These are phyloP conservation scores for Megalurothrips usitatus DNA, from an alignment of 2,888 invertebrate genomes.

Conservation along the genomic window DNA sequence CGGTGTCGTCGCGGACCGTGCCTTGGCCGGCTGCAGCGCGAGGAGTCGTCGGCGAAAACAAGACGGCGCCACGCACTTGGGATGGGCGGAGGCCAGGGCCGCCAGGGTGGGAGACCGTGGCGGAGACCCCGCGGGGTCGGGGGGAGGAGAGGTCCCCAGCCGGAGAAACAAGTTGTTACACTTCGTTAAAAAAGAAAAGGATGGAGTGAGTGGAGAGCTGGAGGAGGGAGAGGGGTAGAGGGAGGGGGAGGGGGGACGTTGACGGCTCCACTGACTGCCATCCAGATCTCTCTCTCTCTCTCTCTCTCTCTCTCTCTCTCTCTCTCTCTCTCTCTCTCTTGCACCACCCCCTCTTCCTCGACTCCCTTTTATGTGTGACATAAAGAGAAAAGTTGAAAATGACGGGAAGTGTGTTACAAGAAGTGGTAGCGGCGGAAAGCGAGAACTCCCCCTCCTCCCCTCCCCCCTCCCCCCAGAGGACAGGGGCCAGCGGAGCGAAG, in stretches of 20 bases:
- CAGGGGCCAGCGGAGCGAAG: background rate
- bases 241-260: background rate
- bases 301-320: too few relatives aligned
- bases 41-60: too few relatives aligned
- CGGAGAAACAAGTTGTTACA: conserved; percentile 17
- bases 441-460: too few relatives aligned
- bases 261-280: background rate
- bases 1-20: too few relatives aligned
- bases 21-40: too few relatives aligned
- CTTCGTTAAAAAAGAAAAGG: background rate
- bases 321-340: too few relatives aligned
- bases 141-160: background rate
- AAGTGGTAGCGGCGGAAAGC: background rate
- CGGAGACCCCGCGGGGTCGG: too few relatives aligned
- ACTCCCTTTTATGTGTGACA: conserved; percentile 15
- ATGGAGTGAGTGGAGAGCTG: background rate
- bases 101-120: too few relatives aligned
- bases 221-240: background rate
- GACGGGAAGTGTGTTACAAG: conserved; percentile 26
- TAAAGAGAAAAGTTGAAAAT: conserved; percentile 27
- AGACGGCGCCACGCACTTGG: too few relatives aligned
- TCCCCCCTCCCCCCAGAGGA: background rate
- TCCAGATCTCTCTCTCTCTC: too few relatives aligned
- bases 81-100: too few relatives aligned
- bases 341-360: background rate